Evolutionary conservation across 2,797 vertebrate genomes (phyloP).

Genomic region (Phaenicophaeus curvirostris): DNA sequence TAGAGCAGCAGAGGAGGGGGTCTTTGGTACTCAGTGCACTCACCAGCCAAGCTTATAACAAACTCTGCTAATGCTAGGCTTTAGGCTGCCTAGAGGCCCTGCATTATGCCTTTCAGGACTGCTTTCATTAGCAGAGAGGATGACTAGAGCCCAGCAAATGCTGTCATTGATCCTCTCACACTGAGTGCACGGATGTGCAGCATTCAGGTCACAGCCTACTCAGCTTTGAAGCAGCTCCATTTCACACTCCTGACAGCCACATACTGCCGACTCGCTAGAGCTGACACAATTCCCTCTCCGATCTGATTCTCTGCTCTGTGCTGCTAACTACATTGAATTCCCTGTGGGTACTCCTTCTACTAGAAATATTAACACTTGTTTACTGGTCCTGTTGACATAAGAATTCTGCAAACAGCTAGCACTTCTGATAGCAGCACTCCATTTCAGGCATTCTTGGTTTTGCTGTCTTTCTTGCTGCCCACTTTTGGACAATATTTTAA

Average conservation of each 20-base stretch:
- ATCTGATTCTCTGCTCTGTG: slow-evolving; percentile 60
- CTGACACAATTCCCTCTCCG: slow-evolving; percentile 69
- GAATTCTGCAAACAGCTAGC: slow-evolving; percentile 73
- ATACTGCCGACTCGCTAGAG: slow-evolving; percentile 60
- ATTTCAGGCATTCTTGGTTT: slow-evolving; percentile 25
- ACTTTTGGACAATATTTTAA: background rate
- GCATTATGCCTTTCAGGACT: slow-evolving; percentile 74
- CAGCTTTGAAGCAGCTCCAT: slow-evolving; percentile 79
- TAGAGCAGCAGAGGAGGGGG: slow-evolving; percentile 44
- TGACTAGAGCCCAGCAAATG: slow-evolving; percentile 76
- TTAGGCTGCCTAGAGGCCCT: slow-evolving; percentile 78
- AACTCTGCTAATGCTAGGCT: slow-evolving; percentile 77
- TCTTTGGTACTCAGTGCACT: slow-evolving; percentile 56
- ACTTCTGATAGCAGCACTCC: slow-evolving; percentile 40
- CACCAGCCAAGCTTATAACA: slow-evolving; percentile 70
- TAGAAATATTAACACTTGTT: slow-evolving; percentile 81
- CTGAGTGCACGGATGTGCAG: slow-evolving; percentile 70
- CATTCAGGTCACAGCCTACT: slow-evolving; percentile 78
- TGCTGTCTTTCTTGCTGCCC: background rate
- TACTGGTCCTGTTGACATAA: slow-evolving; percentile 77
- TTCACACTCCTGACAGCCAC: slow-evolving; percentile 76
- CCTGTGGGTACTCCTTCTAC: slow-evolving; percentile 60
- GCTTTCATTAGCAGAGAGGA: slow-evolving; percentile 80
- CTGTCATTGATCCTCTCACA: slow-evolving; percentile 80
- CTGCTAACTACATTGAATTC: slow-evolving; percentile 74